phyloP scores from a whole-genome alignment of 2,888 invertebrate genomes.

The Resseliella maxima region DNA sequence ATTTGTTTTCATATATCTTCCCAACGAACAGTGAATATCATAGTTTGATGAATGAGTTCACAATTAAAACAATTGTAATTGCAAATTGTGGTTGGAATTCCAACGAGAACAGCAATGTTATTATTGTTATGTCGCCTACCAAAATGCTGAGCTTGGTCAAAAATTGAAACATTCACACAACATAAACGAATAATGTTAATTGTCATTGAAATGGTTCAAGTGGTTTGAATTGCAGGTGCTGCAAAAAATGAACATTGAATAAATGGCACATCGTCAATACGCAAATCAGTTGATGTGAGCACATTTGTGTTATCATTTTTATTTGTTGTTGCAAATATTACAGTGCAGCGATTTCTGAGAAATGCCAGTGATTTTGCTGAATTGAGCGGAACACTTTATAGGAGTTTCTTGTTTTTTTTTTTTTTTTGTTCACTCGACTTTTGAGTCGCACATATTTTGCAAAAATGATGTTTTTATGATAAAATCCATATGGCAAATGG shows the following conservation, averaged over 20 bases:
- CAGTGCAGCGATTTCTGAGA: not conserved
- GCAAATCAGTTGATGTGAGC: constrained; percentile 24
- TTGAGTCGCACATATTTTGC: too few species aligned
- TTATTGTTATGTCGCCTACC: too few species aligned
- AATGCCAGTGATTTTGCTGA: not conserved
- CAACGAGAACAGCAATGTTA: not conserved
- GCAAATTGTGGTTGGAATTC: not conserved
- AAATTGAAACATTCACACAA: too few species aligned
- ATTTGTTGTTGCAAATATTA: not conserved
- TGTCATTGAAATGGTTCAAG: not conserved
- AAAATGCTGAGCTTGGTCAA: too few species aligned
- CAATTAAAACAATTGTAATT: not conserved
- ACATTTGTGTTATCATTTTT: not conserved
- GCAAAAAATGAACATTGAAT: not conserved
- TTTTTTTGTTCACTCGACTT: too few species aligned
- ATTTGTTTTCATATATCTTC: too few species aligned
- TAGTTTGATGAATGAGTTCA: too few species aligned
- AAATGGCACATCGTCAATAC: not conserved
- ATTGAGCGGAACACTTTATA: not conserved
- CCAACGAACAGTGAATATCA: too few species aligned
- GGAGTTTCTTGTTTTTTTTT: not conserved
- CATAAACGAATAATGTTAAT: not conserved
- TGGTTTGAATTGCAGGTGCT: not conserved
- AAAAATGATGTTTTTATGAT: too few species aligned
- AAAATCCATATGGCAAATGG: too few species aligned